phyloP scores from a whole-genome alignment of 2,888 invertebrate species.

The Schizaphis graminum region DNA sequence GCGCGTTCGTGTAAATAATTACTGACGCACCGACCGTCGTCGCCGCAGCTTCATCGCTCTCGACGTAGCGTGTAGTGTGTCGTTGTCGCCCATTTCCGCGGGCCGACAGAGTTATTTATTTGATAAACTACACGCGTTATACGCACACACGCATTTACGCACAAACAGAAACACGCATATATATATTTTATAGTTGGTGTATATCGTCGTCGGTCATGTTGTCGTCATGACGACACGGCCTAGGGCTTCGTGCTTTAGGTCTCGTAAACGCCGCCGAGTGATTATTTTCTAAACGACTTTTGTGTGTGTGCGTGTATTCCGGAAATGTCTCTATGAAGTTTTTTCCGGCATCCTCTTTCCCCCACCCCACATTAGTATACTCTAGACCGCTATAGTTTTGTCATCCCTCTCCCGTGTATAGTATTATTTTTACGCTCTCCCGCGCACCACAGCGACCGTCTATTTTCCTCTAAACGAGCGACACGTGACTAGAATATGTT shows the following conservation, averaged over 20 bases:
- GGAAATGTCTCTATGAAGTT: constrained; percentile 50
- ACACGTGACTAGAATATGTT: constrained; percentile 55
- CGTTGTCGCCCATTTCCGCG: constrained; percentile 48
- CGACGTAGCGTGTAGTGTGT: not conserved
- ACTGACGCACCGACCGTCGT: not conserved
- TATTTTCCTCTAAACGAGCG: constrained; percentile 58
- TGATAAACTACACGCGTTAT: constrained; percentile 39
- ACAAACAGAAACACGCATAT: not conserved
- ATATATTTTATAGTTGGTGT: not conserved
- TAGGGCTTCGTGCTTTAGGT: constrained; percentile 15
- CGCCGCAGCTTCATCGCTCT: constrained; percentile 14
- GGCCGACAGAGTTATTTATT: constrained; percentile 56
- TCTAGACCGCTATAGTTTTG: not conserved
- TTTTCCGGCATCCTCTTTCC: not conserved
- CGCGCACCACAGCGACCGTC: not conserved
- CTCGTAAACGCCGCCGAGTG: constrained; percentile 17
- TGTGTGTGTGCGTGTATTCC: not conserved
- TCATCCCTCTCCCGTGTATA: not conserved
- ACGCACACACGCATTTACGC: not conserved
- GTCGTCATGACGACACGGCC: constrained; percentile 50
- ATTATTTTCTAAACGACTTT: constrained; percentile 63
- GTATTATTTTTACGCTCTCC: constrained; percentile 10
- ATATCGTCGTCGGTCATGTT: constrained; percentile 32
- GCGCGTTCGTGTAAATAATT: constrained; percentile 44
- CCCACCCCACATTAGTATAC: not conserved